Percentiles rank a stretch among this genome's conserved stretches.
phyloP scores from a whole-genome alignment of 2,113 vertebrate genomes.

The Zosterops lateralis region DNA sequence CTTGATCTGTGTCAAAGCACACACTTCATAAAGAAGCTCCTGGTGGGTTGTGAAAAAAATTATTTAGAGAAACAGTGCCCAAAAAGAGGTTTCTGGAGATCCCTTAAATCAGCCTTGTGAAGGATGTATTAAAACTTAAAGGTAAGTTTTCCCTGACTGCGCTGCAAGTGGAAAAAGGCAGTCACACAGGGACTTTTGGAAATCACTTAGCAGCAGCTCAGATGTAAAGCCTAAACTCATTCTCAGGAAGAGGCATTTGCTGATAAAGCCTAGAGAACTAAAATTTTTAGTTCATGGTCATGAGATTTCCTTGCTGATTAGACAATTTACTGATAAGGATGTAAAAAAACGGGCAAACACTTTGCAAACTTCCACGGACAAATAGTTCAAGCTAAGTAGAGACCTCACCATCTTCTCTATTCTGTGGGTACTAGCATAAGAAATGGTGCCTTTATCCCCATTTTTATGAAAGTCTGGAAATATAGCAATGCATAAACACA shows the following conservation, averaged over 20 bases:
- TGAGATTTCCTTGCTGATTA: neutral
- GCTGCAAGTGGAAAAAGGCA: neutral
- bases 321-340: neutral
- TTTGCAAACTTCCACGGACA: neutral
- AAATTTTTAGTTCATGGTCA: neutral
- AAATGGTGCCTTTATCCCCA: neutral
- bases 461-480: neutral
- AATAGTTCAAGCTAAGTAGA: neutral
- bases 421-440: neutral
- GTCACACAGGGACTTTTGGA: neutral
- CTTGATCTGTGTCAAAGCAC: neutral
- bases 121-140: rapidly evolving
- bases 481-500: neutral
- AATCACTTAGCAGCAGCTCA: neutral
- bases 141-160: neutral
- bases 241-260: neutral
- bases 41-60: neutral
- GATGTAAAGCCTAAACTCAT: neutral
- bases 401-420: neutral
- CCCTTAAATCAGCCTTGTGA: neutral
- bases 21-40: neutral
- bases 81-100: neutral
- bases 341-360: neutral
- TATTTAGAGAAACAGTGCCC: neutral
- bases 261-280: neutral